These are phyloP conservation scores for Eutolmus rufibarbis DNA, from an alignment of 2,888 invertebrate species.

Conservation along the genomic window DNA sequence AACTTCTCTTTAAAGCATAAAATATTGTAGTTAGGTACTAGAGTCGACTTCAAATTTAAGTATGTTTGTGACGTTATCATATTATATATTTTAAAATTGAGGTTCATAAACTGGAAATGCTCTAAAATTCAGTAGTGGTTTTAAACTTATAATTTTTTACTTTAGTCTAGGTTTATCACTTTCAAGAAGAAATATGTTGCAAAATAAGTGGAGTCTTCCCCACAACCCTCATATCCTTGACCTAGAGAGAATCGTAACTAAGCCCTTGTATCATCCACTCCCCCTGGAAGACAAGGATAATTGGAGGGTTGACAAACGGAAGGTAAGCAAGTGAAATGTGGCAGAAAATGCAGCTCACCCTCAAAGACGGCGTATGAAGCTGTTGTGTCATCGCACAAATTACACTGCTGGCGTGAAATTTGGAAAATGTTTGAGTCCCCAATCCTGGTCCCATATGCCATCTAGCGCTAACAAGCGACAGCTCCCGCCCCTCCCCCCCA, in stretches of 20 bases:
- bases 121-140: no score
- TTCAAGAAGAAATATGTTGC: background rate
- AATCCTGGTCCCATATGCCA: background rate
- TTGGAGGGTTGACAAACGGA: background rate
- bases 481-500: background rate
- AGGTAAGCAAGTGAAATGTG: background rate
- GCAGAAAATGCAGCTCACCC: conserved; percentile 14
- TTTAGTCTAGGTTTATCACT: no score
- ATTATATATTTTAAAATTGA: no score
- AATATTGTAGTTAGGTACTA: no score
- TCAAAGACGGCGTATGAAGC: background rate
- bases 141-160: no score
- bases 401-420: background rate
- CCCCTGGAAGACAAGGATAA: background rate
- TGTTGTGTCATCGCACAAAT: background rate
- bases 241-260: background rate
- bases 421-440: background rate
- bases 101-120: no score
- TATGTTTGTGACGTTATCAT: no score
- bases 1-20: no score
- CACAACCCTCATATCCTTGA: background rate
- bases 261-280: background rate
- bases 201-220: background rate
- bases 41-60: no score
- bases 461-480: background rate